Percentiles rank a stretch among this genome's conserved stretches.
phyloP scores from a whole-genome alignment of 2,888 invertebrate species.

The Cheilosia vernalis region DNA sequence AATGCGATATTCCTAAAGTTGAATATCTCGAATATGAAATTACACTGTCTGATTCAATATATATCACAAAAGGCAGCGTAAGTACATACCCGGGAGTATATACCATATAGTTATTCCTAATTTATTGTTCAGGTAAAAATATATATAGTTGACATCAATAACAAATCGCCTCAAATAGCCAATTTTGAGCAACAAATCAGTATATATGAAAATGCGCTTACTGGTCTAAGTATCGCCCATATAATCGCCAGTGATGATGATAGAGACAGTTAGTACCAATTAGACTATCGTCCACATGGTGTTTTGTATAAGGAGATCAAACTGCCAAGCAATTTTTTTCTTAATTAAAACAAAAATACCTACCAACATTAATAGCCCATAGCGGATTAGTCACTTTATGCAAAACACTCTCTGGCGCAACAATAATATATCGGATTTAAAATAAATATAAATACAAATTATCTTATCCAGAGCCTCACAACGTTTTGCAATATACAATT shows the following conservation, averaged over 20 bases:
- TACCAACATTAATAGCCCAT: not conserved
- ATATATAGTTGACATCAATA: constrained; percentile 86
- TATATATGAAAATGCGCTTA: constrained; percentile 84
- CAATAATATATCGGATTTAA: constrained; percentile 8
- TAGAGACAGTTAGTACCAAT: constrained; percentile 85
- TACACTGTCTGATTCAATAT: constrained; percentile 84
- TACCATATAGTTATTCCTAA: constrained; percentile 20
- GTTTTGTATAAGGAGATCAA: not conserved
- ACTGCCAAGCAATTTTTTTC: accelerated
- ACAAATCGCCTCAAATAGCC: constrained; percentile 84
- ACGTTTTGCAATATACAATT: constrained; percentile 85
- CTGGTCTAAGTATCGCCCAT: constrained; percentile 79
- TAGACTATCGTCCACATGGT: not conserved
- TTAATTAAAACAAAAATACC: too few species aligned
- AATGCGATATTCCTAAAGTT: constrained; percentile 85
- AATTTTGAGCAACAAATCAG: constrained; percentile 81
- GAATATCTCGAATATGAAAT: constrained; percentile 85
- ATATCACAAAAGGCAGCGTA: constrained; percentile 83
- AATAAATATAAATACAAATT: constrained; percentile 35
- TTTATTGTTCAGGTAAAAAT: constrained; percentile 84
- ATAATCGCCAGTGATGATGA: constrained; percentile 85
- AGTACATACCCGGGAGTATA: constrained; percentile 58
- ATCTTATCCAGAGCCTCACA: constrained; percentile 83
- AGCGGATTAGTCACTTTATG: not conserved
- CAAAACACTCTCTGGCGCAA: not conserved